phyloP scores from a whole-genome alignment of 2,113 vertebrate species.

The Pycnonotus jocosus region DNA sequence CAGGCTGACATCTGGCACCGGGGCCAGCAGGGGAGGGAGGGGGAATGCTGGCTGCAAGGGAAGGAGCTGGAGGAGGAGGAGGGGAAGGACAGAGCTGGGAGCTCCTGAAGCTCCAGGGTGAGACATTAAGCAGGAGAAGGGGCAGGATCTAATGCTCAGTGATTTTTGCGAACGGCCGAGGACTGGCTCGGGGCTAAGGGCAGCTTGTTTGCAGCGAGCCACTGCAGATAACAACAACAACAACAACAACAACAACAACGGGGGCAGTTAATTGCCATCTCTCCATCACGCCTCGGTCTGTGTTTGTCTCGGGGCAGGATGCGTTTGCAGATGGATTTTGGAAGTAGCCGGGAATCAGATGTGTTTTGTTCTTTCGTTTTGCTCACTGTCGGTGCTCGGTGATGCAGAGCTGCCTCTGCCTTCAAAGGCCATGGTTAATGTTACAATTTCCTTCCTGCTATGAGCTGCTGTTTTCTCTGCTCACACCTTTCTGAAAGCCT shows the following conservation, averaged over 20 bases:
- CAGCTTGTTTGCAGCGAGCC: not conserved
- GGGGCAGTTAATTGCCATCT: not conserved
- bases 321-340: not conserved
- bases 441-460: slow-evolving; percentile 5
- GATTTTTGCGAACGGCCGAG: not conserved
- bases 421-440: not conserved
- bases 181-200: not conserved
- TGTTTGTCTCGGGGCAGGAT: not conserved
- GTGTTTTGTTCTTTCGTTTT: not conserved
- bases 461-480: not conserved
- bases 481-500: not conserved
- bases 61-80: slow-evolving; percentile 7
- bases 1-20: slow-evolving; percentile 35
- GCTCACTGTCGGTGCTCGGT: not conserved
- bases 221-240: not conserved
- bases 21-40: not conserved
- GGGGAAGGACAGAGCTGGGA: not conserved
- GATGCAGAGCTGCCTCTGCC: not conserved
- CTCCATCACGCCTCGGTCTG: not conserved
- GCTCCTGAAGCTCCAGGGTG: not conserved
- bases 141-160: not conserved
- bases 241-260: accelerated
- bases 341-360: not conserved
- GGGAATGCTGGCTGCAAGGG: not conserved
- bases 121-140: not conserved